Base-by-base conservation (phyloP, 2,888 invertebrate species). In the Caenorhabditis sp. region DNA sequence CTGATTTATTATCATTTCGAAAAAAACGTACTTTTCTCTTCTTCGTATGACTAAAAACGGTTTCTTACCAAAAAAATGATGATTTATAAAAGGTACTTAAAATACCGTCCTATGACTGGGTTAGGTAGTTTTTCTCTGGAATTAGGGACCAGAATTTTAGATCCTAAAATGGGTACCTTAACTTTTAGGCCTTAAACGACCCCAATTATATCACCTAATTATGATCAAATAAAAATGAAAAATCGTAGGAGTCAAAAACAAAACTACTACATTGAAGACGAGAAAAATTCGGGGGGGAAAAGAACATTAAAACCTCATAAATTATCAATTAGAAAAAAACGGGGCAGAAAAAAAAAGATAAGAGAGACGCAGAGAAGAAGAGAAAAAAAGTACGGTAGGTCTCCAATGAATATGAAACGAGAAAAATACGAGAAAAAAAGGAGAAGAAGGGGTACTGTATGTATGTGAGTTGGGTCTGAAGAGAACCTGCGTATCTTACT, bases 301-400 rank as follows among this genome's bases (percentile, higher is more conserved):
- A 70, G 70, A 71, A 67, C 70, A 70, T 70, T 70, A 63, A 62
- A 71, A 71, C 71, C 63, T 57, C 67, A 71, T 71, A 71, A 71
- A 71, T 71, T 71, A 71, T 71, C 71, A 71, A 71, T 71, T 71
- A 72, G 72, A 62, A 12, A 58, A 58, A 57, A 1, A 49, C 31
- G 31, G 5, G 31, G 31, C 31, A 43, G 17, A 43, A 2, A 43
- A 5, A 49, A 8, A 58, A n/a, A 58, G 58, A 63, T 17, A 49
- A 38, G 57, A 58, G 57, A 63, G 21, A 63, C 17, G 20, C 8
- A 57, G 43, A 63, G 43, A 36, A 3, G 54, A 43, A 43, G 12
- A 36, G 57, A 36, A 25, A 26, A 25, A 21, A 52, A 59, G 25
- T 63, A 62, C 66, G 66, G 67, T 66, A 65, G 68, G 52, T 21